phyloP scores from a whole-genome alignment of 2,888 invertebrate species.

The Hetaerina titia region DNA sequence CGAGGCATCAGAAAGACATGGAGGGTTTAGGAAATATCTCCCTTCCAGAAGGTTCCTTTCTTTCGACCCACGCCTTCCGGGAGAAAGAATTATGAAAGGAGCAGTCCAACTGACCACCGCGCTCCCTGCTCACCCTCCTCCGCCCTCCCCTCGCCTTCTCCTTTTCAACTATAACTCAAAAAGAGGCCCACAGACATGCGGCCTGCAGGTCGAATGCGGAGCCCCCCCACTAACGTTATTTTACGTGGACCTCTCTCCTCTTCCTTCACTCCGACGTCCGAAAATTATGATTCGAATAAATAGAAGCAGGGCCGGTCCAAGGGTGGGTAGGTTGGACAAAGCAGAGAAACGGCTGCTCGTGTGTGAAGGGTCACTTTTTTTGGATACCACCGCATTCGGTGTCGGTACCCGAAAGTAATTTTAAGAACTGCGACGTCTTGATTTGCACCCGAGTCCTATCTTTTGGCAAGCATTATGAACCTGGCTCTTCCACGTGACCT shows the following conservation, averaged over 20 bases:
- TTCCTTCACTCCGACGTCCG: slow-evolving; percentile 9
- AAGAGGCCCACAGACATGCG: slow-evolving; percentile 27
- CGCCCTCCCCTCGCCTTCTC: background rate
- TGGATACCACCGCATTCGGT: background rate
- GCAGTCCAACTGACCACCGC: background rate
- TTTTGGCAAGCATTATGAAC: background rate
- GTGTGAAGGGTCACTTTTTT: background rate
- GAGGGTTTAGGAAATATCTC: slow-evolving; percentile 44
- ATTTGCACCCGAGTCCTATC: background rate
- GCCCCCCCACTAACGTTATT: background rate
- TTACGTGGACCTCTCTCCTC: background rate
- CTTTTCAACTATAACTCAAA: slow-evolving; percentile 13
- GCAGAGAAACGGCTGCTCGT: background rate
- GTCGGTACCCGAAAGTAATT: background rate
- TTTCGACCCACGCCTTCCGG: slow-evolving; percentile 24
- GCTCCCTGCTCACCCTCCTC: background rate
- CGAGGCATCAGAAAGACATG: background rate
- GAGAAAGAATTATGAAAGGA: slow-evolving; percentile 58
- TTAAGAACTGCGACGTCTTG: background rate
- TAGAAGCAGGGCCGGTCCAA: background rate
- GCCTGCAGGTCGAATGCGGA: slow-evolving; percentile 11
- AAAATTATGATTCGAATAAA: slow-evolving; percentile 19
- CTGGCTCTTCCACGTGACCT: background rate
- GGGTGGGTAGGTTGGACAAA: background rate
- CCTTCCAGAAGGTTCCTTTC: slow-evolving; percentile 46